Evolutionary conservation across 2,888 invertebrate species (phyloP), one percentile per base, ranked within the genome.

Genomic region (Peribatodes rhomboidaria): DNA sequence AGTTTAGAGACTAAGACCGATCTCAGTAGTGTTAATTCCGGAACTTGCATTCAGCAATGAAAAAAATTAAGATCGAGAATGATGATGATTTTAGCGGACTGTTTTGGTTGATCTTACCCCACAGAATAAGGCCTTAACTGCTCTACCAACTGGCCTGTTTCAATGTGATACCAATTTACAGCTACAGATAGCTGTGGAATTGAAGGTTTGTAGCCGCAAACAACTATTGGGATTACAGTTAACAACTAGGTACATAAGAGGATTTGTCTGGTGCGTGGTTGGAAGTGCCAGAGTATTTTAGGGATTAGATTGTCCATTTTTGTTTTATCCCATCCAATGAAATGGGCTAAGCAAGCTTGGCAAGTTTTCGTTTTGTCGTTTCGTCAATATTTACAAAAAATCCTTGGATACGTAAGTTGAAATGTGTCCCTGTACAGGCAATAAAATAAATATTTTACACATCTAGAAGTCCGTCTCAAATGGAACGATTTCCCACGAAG

Each of bases 181-280:
- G 39, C 39, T 53, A 46, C 39, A 63, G 46, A 63, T 47, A 55
- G 59, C 49, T 31, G 41, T 47, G 53, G 46, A 22, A 58, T 58
- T 39, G 63, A 58, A 63, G 58, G 58, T 47, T 58, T 63, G 58
- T 47, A 47, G 44, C 50, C 52, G 53, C 58, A 39, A 63, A 63
- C 53, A 46, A 58, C 63, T 54, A 53, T 63, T 53, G 46, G 63
- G 58, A 53, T 62, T 56, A 56, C 42, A 62, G 62, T 62, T 56
- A 52, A 56, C 56, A 56, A 62, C 57, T 63, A 46, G 46, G 41
- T 37, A 33, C 33, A 16, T 55, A 53, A 39, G 35, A 46, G 63
- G 53, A 58, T 63, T 63, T 58, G 50, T 56, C 44, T 56, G 6
- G 53, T 27, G 20, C 16, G 16, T 16, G 33, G 33, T 37, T n/a